Percentiles rank a stretch among this genome's conserved stretches.
These are phyloP conservation scores for Sarcophaga peregrina DNA, from an alignment of 1,140 invertebrate genomes.

Conservation along the genomic window DNA sequence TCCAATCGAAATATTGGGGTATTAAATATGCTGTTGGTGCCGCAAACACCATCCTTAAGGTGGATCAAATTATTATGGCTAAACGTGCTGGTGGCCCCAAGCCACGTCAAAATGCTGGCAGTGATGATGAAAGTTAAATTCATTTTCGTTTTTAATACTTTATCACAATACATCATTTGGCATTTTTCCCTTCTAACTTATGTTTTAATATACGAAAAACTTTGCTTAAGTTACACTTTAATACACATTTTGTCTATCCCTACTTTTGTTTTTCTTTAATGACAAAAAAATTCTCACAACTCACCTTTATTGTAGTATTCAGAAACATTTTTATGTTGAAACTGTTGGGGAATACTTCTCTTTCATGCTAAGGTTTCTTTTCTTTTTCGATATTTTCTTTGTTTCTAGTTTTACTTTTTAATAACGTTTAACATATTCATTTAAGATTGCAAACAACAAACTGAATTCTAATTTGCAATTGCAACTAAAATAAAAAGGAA, in stretches of 20 bases:
- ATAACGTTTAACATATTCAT: not conserved
- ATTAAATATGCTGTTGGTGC: conserved; percentile 95
- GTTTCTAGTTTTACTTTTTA: conserved; percentile 16
- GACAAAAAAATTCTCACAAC: not conserved
- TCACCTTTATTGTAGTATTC: conserved; percentile 18
- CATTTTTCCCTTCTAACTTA: not conserved
- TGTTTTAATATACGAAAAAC: not conserved
- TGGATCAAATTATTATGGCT: conserved; percentile 99
- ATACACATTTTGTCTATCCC: not conserved
- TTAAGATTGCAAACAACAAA: too few relatives aligned
- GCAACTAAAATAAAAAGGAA: too few relatives aligned
- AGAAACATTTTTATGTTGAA: not conserved
- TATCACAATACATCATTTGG: not conserved
- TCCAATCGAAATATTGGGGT: conserved; percentile 90
- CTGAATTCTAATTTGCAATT: too few relatives aligned
- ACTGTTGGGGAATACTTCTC: not conserved
- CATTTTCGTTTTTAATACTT: not conserved
- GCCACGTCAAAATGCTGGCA: conserved; percentile 67
- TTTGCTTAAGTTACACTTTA: not conserved
- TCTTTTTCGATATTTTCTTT: not conserved
- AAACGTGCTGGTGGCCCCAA: conserved; percentile 97
- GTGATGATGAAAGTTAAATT: conserved; percentile 64
- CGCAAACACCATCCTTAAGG: conserved; percentile 92
- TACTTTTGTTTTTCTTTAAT: not conserved
- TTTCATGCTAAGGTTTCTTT: not conserved